Evolutionary conservation across 1,140 invertebrate species (phyloP).

Genomic region (Drosophila kurseongensis): DNA sequence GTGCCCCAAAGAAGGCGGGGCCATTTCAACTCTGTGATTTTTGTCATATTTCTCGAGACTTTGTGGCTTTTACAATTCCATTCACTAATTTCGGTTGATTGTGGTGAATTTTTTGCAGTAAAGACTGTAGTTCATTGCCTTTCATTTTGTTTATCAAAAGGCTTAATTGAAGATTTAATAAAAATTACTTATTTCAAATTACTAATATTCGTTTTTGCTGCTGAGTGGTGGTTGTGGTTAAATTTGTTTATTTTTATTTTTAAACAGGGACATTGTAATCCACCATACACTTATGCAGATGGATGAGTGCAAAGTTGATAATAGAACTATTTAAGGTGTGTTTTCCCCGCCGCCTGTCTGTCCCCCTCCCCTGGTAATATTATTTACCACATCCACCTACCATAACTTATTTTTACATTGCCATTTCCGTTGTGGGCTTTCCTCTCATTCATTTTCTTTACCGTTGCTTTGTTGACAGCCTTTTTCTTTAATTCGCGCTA

Average conservation of each 20-base stretch:
- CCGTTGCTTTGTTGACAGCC: constrained; percentile 56
- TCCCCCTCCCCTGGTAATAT: background rate
- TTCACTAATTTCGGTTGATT: constrained; percentile 31
- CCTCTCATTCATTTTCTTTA: constrained; percentile 57
- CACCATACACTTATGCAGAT: background rate
- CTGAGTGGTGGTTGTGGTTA: too few relatives aligned
- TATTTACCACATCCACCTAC: constrained; percentile 44
- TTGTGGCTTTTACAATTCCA: constrained; percentile 38
- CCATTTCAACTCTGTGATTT: constrained; percentile 30
- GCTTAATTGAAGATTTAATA: background rate
- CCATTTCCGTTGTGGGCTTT: constrained; percentile 63
- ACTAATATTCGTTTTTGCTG: too few relatives aligned
- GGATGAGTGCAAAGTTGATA: background rate
- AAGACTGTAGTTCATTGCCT: too few relatives aligned
- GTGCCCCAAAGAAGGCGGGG: constrained; percentile 28
- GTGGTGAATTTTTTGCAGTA: background rate
- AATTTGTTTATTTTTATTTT: too few relatives aligned
- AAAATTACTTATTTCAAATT: too few relatives aligned
- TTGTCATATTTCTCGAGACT: constrained; percentile 26
- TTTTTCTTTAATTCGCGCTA: constrained; percentile 53
- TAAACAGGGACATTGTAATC: too few relatives aligned
- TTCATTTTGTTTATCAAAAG: background rate
- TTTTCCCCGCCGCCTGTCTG: background rate
- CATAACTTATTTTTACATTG: constrained; percentile 47
- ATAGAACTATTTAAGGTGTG: constrained; percentile 25